phyloP scores from a whole-genome alignment of 2,888 invertebrate species.

The Tyria jacobaeae region DNA sequence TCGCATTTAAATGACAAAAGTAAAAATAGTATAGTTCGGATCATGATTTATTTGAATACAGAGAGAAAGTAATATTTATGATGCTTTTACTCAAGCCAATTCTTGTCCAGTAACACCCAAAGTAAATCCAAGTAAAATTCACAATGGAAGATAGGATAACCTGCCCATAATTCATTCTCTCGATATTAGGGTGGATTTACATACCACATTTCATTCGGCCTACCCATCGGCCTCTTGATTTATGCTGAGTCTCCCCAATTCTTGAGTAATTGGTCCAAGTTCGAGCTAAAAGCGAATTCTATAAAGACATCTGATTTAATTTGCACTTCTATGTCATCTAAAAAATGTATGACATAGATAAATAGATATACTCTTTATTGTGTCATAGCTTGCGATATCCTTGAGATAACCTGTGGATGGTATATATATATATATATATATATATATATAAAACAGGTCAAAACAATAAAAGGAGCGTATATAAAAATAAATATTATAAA shows the following conservation, averaged over 20 bases:
- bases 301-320: not conserved
- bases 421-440: too few relatives aligned
- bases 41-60: too few relatives aligned
- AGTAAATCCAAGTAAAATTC: conserved; percentile 38
- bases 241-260: conserved; percentile 60
- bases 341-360: not conserved
- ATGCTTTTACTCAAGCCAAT: not conserved
- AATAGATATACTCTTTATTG: too few relatives aligned
- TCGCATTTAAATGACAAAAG: too few relatives aligned
- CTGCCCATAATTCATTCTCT: conserved; percentile 65
- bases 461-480: too few relatives aligned
- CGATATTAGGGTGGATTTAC: conserved; percentile 71
- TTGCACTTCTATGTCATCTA: not conserved
- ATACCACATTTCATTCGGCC: conserved; percentile 69
- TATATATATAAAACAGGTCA: too few relatives aligned
- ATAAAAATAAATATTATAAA: too few relatives aligned
- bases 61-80: not conserved
- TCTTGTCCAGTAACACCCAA: conserved; percentile 9
- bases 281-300: conserved; percentile 13
- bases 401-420: too few relatives aligned
- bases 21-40: too few relatives aligned
- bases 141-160: conserved; percentile 65
- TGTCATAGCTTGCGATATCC: too few relatives aligned
- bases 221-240: conserved; percentile 66
- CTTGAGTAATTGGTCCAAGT: conserved; percentile 47